Conservation (phyloP, 2,113 vertebrate species). For the Syrmaticus mikado region DNA sequence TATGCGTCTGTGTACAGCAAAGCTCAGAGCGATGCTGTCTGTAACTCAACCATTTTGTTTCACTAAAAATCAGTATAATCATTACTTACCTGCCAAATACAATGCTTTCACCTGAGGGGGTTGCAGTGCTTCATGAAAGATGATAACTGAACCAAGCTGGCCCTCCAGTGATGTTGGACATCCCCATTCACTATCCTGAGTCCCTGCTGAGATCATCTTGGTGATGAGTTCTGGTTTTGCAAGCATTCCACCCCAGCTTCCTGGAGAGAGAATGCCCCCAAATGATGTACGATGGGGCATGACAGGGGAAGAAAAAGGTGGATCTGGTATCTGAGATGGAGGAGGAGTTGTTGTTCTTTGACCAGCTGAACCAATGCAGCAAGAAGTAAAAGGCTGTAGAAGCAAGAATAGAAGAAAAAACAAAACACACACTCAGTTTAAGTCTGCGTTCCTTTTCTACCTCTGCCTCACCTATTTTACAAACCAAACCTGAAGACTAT, state of each 20-base stretch:
- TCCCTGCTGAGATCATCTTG: conserved; percentile 96
- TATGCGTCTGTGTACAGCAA: background rate
- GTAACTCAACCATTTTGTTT: background rate
- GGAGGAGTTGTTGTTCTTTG: conserved; percentile 97
- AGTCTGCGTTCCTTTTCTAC: background rate
- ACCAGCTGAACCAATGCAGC: conserved; percentile 97
- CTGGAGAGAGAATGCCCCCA: conserved; percentile 87
- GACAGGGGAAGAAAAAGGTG: conserved; percentile 85
- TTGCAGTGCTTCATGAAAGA: conserved; percentile 92
- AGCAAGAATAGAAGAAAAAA: background rate
- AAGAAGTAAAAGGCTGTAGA: conserved; percentile 90
- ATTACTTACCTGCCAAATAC: conserved; percentile 86
- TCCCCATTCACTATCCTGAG: conserved; percentile 98
- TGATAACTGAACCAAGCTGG: conserved; percentile 90
- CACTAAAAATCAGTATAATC: background rate
- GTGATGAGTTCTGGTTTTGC: conserved; percentile 90
- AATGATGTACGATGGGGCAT: conserved; percentile 88
- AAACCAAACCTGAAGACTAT: background rate
- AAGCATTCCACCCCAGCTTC: conserved; percentile 85
- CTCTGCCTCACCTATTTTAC: background rate
- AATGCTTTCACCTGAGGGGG: conserved; percentile 89
- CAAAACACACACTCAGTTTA: background rate
- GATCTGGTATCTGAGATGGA: conserved; percentile 96
- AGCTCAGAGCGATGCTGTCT: background rate
- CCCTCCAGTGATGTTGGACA: conserved; percentile 96